Percentiles rank a stretch among this genome's conserved stretches.
These are phyloP conservation scores for Leucoptera coffeella DNA, from an alignment of 2,888 invertebrate genomes.

Conservation along the genomic window DNA sequence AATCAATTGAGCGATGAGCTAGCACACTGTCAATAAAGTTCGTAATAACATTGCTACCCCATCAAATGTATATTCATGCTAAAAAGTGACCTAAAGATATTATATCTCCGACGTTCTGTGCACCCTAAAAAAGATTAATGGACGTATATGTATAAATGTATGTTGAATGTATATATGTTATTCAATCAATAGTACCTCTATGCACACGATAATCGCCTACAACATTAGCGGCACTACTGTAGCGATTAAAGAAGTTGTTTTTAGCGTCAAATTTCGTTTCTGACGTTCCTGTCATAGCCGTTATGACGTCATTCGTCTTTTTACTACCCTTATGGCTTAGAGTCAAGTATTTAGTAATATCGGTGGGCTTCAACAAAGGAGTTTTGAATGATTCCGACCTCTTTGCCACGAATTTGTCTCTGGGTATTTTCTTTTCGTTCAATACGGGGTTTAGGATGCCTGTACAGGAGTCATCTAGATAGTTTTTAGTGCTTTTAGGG, in stretches of 20 bases:
- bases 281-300: constrained; percentile 23
- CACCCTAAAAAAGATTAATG: too few relatives aligned
- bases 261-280: constrained; percentile 29
- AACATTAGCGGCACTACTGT: constrained; percentile 17
- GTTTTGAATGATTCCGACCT: constrained; percentile 33
- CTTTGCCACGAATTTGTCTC: constrained; percentile 31
- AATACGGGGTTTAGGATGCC: constrained; percentile 39
- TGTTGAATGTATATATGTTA: too few relatives aligned
- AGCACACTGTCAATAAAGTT: constrained; percentile 1
- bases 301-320: constrained; percentile 33
- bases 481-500: not conserved
- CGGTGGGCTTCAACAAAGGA: constrained; percentile 18
- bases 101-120: too few relatives aligned
- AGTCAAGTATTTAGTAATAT: constrained; percentile 27
- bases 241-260: constrained; percentile 25
- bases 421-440: constrained; percentile 26
- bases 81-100: too few relatives aligned
- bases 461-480: constrained; percentile 14
- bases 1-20: too few relatives aligned
- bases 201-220: constrained; percentile 34
- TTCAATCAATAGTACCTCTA: constrained; percentile 27
- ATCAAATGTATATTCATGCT: too few relatives aligned
- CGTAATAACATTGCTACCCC: too few relatives aligned
- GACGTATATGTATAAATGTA: too few relatives aligned
- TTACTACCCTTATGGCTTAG: constrained; percentile 22